phyloP scores from a whole-genome alignment of 2,888 invertebrate species.

The Hirtodrosophila histrioides region DNA sequence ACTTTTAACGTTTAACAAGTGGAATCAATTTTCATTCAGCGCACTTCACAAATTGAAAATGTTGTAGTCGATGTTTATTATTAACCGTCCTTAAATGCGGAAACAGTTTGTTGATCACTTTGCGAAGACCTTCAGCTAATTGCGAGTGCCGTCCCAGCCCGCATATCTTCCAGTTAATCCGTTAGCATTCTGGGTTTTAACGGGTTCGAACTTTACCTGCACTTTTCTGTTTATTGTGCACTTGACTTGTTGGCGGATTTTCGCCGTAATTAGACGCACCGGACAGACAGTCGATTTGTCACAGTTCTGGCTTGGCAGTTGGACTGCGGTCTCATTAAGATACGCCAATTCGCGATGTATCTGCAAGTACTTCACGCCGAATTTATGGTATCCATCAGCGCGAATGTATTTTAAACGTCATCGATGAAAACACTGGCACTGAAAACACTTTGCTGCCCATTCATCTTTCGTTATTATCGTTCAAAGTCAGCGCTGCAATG shows the following conservation, averaged over 20 bases:
- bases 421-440: slow-evolving; percentile 70
- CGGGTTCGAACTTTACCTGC: slow-evolving; percentile 40
- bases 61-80: slow-evolving; percentile 8
- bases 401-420: slow-evolving; percentile 71
- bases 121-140: slow-evolving; percentile 42
- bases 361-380: slow-evolving; percentile 61
- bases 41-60: slow-evolving; percentile 37
- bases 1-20: slow-evolving; percentile 16
- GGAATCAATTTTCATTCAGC: slow-evolving; percentile 3
- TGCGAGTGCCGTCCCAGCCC: slow-evolving; percentile 28
- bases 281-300: slow-evolving; percentile 65
- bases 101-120: slow-evolving; percentile 28
- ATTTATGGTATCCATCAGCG: slow-evolving; percentile 70
- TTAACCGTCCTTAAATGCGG: slow-evolving; percentile 24
- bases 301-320: slow-evolving; percentile 50
- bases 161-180: slow-evolving; percentile 55
- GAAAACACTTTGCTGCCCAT: slow-evolving; percentile 75
- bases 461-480: slow-evolving; percentile 67
- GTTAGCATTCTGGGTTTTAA: slow-evolving; percentile 43
- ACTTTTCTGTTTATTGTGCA: slow-evolving; percentile 27
- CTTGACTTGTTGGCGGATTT: slow-evolving; percentile 47
- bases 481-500: slow-evolving; percentile 52
- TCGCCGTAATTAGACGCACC: slow-evolving; percentile 57
- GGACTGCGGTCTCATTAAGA: slow-evolving; percentile 35
- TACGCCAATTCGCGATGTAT: slow-evolving; percentile 38